Evolutionary conservation across 2,888 invertebrate species (phyloP), one percentile per base, ranked within the genome.

Genomic region (Andrena dorsata): DNA sequence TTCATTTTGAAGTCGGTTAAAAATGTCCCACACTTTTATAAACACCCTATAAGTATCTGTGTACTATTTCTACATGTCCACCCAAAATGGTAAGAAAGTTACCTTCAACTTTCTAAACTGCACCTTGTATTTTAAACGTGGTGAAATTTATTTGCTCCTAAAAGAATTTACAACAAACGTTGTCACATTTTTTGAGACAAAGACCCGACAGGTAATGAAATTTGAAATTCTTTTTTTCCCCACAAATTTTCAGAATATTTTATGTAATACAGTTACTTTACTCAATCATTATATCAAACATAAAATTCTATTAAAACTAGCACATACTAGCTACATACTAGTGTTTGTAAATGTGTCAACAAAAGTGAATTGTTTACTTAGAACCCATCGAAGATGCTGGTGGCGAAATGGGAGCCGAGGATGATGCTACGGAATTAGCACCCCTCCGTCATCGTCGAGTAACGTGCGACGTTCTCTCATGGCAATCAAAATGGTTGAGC

Each of bases 401-500:
- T 0, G 65, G 51, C 2, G 30, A 64, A n/a, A 1, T 4, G 47
- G 13, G 26, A 26, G 16, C 16, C 20, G 7, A 35, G 13, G 30
- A 72, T 10, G 56, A 49, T 26, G 2, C 23, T 1, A 3, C 23
- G 13, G 30, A 61, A 2, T 2, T 73, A 30, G 1, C 60, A n/a
- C 74, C 64, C 0, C 7, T 77, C 8, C 73, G 87, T 20, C 63
- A 68, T 1, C 83, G 85, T 2, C 71, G 87, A 7, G 68, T 82
- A 10, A 88, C 90, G 13, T 90, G 90, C 60, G 90, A 90, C 41
- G 56, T 90, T 8, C 70, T 87, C 16, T 90, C 90, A 2, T 87
- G 83, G 71, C 58, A 70, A 28, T 85, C 90, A 8, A 16, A 80
- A 13, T 86, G 87, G 86, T 23, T 88, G 1, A 82, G 69, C 3